phyloP scores from a whole-genome alignment of 1,140 invertebrate genomes.

The Zophobas morio region DNA sequence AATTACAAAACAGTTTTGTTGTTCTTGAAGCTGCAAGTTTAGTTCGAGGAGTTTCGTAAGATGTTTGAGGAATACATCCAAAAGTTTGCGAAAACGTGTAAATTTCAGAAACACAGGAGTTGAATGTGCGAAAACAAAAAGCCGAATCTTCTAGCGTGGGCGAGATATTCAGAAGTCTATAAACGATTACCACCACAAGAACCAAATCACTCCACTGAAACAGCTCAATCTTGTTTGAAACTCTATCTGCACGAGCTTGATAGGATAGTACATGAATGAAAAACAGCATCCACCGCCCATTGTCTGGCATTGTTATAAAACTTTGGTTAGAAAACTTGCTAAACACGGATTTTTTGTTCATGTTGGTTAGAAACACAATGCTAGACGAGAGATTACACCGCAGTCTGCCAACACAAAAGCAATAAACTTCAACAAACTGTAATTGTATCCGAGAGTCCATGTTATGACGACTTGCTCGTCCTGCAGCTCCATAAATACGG shows the following conservation, averaged over 20 bases:
- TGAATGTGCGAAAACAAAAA: too few relatives aligned
- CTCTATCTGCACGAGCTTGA: not conserved
- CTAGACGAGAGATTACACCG: not conserved
- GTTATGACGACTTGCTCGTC: slow-evolving; percentile 29
- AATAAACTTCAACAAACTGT: slow-evolving; percentile 25
- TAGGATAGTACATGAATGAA: not conserved
- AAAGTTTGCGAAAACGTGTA: too few relatives aligned
- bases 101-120: too few relatives aligned
- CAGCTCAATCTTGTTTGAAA: not conserved
- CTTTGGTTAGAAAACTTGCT: not conserved
- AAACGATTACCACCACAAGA: not conserved
- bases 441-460: slow-evolving; percentile 26
- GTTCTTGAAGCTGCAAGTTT: too few relatives aligned
- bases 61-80: too few relatives aligned
- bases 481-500: slow-evolving; percentile 32
- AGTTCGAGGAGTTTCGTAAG: too few relatives aligned
- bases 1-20: too few relatives aligned
- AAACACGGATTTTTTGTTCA: not conserved
- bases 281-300: not conserved
- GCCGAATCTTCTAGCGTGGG: not conserved
- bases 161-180: not conserved
- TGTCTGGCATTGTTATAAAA: not conserved
- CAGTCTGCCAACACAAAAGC: slow-evolving; percentile 4
- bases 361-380: not conserved
- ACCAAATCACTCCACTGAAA: not conserved